phyloP scores from a whole-genome alignment of 2,113 vertebrate species.

The Pipra filicauda region DNA sequence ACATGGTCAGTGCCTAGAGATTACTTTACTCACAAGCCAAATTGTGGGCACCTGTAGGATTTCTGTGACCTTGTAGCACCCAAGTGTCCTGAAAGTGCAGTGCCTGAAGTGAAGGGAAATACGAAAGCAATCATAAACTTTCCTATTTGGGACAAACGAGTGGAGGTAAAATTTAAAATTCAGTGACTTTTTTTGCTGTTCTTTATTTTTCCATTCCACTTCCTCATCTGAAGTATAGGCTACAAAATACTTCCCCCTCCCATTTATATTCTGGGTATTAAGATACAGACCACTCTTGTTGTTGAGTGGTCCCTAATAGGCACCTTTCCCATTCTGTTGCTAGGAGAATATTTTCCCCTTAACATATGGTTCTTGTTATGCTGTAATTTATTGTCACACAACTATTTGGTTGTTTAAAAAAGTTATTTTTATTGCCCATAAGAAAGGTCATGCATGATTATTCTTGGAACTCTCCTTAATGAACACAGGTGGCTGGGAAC shows the following conservation, averaged over 20 bases:
- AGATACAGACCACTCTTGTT: background rate
- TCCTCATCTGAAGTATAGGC: background rate
- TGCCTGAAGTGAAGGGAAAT: background rate
- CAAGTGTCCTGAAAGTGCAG: background rate
- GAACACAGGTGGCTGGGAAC: background rate
- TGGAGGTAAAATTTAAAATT: background rate
- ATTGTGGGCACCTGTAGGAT: background rate
- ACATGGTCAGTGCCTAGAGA: background rate
- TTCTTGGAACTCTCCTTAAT: background rate
- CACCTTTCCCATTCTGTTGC: background rate
- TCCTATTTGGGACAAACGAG: background rate
- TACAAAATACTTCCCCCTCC: background rate
- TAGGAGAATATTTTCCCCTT: background rate
- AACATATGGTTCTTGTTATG: background rate
- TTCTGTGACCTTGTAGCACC: background rate
- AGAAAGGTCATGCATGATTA: background rate
- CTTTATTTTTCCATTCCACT: background rate
- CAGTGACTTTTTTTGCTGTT: background rate
- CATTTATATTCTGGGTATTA: background rate
- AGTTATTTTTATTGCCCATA: background rate
- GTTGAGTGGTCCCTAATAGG: background rate
- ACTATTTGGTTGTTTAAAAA: background rate
- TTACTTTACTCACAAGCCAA: background rate
- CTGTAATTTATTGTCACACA: background rate
- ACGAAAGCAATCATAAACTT: background rate